Conservation (phyloP, 1,140 invertebrate species). For the Drosophila rhopaloa region DNA sequence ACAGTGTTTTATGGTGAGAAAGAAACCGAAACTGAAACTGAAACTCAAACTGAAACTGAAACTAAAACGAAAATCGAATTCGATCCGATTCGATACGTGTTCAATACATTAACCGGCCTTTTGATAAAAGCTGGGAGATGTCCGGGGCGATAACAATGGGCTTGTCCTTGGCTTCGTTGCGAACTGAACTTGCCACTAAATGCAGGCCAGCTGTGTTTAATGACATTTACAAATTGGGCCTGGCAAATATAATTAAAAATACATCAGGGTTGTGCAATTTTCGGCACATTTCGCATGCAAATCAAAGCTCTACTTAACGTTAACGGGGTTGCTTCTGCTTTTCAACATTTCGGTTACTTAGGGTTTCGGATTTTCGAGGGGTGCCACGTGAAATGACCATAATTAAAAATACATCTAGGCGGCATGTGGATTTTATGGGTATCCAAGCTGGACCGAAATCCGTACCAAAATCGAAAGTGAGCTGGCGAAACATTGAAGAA, state of each 20-base stretch:
- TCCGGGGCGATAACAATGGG: constrained; percentile 58
- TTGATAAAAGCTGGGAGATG: constrained; percentile 56
- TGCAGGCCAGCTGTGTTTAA: constrained; percentile 55
- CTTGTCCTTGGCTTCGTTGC: constrained; percentile 60
- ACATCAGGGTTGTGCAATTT: constrained; percentile 69
- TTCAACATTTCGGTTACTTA: constrained; percentile 7
- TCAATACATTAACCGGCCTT: constrained; percentile 56
- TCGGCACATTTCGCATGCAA: constrained; percentile 55
- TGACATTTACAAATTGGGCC: constrained; percentile 58
- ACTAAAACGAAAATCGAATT: constrained; percentile 58
- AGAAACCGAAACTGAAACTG: constrained; percentile 43
- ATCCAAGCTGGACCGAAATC: constrained; percentile 50
- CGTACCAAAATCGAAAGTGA: constrained; percentile 55
- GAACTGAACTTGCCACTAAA: constrained; percentile 47
- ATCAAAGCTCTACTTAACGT: constrained; percentile 57
- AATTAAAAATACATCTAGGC: constrained; percentile 80
- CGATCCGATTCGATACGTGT: constrained; percentile 59
- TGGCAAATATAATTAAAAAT: constrained; percentile 71
- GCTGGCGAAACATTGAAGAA: constrained; percentile 50
- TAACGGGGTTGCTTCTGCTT: constrained; percentile 44
- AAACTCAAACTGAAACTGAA: constrained; percentile 16
- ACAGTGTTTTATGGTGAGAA: constrained; percentile 74
- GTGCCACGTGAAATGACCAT: constrained; percentile 65
- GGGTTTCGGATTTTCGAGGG: neutral
- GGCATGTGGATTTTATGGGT: constrained; percentile 65